phyloP scores from a whole-genome alignment of 2,888 invertebrate genomes.

The Tanytarsus gracilentus region DNA sequence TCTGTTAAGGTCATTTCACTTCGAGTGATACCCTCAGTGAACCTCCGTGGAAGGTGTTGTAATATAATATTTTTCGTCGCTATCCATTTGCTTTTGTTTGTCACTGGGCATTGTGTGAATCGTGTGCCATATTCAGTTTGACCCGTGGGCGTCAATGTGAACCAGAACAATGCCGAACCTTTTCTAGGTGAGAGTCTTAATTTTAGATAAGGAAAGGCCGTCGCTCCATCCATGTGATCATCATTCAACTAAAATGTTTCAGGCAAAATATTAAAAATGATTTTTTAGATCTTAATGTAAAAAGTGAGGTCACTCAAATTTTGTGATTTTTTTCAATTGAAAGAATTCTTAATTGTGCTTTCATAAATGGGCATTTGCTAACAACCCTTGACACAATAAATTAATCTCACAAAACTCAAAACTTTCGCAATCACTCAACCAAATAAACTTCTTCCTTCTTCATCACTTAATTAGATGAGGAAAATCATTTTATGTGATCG shows the following conservation, averaged over 20 bases:
- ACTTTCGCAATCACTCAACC: too few species aligned
- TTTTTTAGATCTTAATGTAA: too few species aligned
- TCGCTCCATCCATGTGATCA: constrained; percentile 5
- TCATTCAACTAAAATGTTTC: constrained; percentile 9
- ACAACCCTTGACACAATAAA: too few species aligned
- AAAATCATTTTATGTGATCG: too few species aligned
- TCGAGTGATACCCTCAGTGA: background rate
- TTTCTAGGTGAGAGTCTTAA: background rate
- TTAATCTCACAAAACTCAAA: too few species aligned
- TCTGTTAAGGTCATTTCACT: background rate
- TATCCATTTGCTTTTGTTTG: constrained; percentile 1
- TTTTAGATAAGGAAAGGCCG: constrained; percentile 4
- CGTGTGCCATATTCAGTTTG: background rate
- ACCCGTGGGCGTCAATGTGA: background rate
- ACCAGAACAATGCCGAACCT: constrained; percentile 3
- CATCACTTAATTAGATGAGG: too few species aligned
- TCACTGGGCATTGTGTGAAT: constrained; percentile 3
- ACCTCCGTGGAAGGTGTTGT: background rate
- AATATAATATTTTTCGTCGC: background rate
- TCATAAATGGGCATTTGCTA: too few species aligned
- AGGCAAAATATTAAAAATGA: too few species aligned
- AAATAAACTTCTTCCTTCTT: too few species aligned
- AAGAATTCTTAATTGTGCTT: too few species aligned
- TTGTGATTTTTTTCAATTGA: too few species aligned
- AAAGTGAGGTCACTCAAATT: too few species aligned